Evolutionary conservation across 1,140 invertebrate genomes (phyloP).

Genomic region (Procambarus clarkii): DNA sequence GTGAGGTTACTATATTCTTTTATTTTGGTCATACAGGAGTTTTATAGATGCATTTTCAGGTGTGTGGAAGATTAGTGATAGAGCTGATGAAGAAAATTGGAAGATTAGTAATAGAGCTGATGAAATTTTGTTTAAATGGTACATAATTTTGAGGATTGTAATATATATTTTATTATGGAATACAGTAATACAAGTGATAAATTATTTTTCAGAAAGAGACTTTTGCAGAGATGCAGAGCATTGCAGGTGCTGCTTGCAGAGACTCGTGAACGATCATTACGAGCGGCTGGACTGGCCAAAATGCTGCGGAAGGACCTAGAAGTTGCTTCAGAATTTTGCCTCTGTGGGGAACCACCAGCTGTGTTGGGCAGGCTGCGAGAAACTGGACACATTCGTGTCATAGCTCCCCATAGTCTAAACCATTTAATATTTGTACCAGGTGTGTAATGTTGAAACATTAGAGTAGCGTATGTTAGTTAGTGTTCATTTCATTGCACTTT

Average conservation of each 20-base stretch:
- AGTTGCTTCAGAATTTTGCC: conserved; percentile 78
- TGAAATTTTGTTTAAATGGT: too few relatives aligned
- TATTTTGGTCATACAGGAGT: too few relatives aligned
- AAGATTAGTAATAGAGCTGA: too few relatives aligned
- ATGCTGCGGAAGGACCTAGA: conserved; percentile 84
- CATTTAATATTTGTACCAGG: conserved; percentile 78
- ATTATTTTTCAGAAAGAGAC: conserved; percentile 77
- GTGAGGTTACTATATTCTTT: too few relatives aligned
- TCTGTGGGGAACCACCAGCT: conserved; percentile 74
- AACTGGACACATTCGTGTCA: conserved; percentile 76
- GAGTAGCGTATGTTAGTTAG: too few relatives aligned
- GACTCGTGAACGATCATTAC: conserved; percentile 86
- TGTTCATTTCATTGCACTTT: too few relatives aligned
- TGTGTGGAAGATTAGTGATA: too few relatives aligned
- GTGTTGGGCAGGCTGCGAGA: conserved; percentile 76
- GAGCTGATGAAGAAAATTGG: too few relatives aligned
- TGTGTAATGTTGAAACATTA: conserved; percentile 35
- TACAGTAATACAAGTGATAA: not conserved
- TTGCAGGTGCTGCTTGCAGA: conserved; percentile 87
- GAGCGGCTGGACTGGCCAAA: conserved; percentile 87
- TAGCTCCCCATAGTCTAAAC: conserved; percentile 75
- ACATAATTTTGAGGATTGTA: not conserved
- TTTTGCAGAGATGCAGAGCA: conserved; percentile 85
- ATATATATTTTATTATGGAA: not conserved
- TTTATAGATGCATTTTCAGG: too few relatives aligned